Percentiles rank a stretch among this genome's conserved stretches.
These are phyloP conservation scores for Neuroscelio doddi DNA, from an alignment of 2,888 invertebrate genomes.

Conservation along the genomic window DNA sequence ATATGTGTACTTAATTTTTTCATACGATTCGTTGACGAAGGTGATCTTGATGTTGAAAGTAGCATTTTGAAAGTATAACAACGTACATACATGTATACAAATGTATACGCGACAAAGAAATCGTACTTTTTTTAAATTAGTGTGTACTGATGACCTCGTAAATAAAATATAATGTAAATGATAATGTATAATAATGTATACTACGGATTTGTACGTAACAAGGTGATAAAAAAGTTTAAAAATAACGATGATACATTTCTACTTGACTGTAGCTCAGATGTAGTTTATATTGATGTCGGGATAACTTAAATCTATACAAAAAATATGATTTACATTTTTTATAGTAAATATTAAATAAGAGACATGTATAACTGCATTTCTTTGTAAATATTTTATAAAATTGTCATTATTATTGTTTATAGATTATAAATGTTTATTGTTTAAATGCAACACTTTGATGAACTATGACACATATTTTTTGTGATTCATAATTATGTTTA, in stretches of 20 bases:
- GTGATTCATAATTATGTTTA: too few relatives aligned
- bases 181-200: not conserved
- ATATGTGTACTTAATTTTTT: too few relatives aligned
- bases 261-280: not conserved
- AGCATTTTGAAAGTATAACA: conserved; percentile 1
- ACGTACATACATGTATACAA: not conserved
- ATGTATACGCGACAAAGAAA: not conserved
- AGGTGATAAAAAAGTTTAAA: conserved; percentile 2
- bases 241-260: conserved; percentile 1
- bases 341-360: not conserved
- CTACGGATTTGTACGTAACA: not conserved
- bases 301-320: not conserved
- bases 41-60: too few relatives aligned
- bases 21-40: too few relatives aligned
- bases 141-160: not conserved
- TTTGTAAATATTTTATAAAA: too few relatives aligned
- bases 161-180: not conserved
- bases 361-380: not conserved
- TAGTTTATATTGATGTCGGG: not conserved
- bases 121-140: not conserved
- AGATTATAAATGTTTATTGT: too few relatives aligned
- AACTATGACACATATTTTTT: too few relatives aligned
- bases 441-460: too few relatives aligned
- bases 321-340: conserved; percentile 4
- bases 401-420: too few relatives aligned